Conservation (phyloP, 64 coral and sea anemone genomes). For the Orbicella faveolata region DNA sequence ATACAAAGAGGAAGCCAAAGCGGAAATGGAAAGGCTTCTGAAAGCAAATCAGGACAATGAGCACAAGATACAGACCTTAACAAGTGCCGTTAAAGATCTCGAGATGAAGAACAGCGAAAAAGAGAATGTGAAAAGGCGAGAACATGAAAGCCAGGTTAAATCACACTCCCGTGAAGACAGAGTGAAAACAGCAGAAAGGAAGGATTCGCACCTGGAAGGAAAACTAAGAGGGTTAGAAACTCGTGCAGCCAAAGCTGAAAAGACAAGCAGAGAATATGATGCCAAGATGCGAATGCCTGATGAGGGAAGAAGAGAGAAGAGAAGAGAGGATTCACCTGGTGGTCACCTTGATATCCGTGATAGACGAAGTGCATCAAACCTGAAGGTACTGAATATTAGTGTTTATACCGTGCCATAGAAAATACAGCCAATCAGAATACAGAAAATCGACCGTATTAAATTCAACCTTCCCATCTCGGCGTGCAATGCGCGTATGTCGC, state of each 20-base stretch:
- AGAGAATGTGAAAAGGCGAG: background rate
- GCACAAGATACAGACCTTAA: conserved; percentile 2
- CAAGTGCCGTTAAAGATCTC: background rate
- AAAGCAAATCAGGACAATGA: conserved; percentile 60
- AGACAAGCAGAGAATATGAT: background rate
- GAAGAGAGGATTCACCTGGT: background rate
- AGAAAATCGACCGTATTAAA: too few species aligned
- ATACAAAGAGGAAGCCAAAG: conserved; percentile 84
- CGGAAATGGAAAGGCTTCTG: conserved; percentile 75
- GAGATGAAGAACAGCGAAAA: background rate
- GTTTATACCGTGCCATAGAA: background rate
- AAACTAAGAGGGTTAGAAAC: conserved; percentile 9
- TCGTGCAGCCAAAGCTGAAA: background rate
- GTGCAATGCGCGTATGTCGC: too few species aligned
- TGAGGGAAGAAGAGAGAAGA: background rate
- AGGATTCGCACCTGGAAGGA: conserved; percentile 25
- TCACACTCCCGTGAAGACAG: background rate
- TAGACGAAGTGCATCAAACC: background rate
- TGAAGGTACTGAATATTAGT: background rate
- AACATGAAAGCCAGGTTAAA: background rate
- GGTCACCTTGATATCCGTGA: background rate
- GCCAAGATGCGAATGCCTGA: background rate
- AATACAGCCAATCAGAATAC: too few species aligned
- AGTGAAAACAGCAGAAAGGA: conserved; percentile 1
- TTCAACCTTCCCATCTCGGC: too few species aligned